phyloP scores from a whole-genome alignment of 2,797 vertebrate species.

The Dipus sagitta region DNA sequence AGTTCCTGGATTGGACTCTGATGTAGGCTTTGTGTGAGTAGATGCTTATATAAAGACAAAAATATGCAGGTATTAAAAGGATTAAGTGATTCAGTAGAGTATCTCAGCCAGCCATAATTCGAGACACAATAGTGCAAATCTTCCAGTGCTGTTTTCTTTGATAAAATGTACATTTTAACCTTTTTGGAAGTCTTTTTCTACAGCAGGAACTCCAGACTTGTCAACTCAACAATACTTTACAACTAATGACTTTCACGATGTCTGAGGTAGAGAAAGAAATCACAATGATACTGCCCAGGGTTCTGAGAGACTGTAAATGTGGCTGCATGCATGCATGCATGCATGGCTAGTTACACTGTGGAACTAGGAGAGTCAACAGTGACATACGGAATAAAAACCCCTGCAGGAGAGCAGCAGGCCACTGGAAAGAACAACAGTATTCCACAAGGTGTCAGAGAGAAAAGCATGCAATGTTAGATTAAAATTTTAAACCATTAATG shows the following conservation, averaged over 20 bases:
- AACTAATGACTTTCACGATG: conserved; percentile 82
- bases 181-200: conserved; percentile 86
- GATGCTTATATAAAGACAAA: conserved; percentile 85
- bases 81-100: conserved; percentile 84
- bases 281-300: conserved; percentile 74
- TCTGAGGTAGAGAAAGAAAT: conserved; percentile 73
- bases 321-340: neutral
- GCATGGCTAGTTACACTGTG: conserved; percentile 72
- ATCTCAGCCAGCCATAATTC: conserved; percentile 85
- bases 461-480: conserved; percentile 5
- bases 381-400: conserved; percentile 13
- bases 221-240: conserved; percentile 86
- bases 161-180: conserved; percentile 86
- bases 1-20: conserved; percentile 78
- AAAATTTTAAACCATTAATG: conserved; percentile 60
- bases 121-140: conserved; percentile 87
- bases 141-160: conserved; percentile 86
- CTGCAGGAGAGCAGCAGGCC: conserved; percentile 40
- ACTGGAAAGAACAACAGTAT: conserved; percentile 11
- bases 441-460: conserved; percentile 18
- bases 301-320: conserved; percentile 79
- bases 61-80: conserved; percentile 85
- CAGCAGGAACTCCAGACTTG: conserved; percentile 85
- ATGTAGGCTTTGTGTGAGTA: conserved; percentile 82
- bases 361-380: conserved; percentile 55